A percentile compares a stretch with the other conserved stretches of the same genome.
These are phyloP conservation scores for Stichodactyla mertensii DNA, from an alignment of 64 coral and sea anemone genomes.

Conservation along the genomic window DNA sequence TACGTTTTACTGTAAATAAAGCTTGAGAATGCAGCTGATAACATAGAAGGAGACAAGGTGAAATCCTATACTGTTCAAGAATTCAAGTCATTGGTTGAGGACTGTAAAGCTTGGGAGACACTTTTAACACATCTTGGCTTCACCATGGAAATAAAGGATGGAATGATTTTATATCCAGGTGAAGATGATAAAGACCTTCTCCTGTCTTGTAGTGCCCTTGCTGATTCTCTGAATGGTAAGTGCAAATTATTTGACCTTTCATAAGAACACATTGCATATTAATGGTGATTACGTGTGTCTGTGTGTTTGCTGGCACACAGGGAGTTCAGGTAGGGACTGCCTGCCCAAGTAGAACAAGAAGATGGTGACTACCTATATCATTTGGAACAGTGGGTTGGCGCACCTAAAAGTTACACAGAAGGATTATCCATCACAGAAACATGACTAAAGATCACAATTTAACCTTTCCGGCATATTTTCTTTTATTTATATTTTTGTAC, in stretches of 20 bases:
- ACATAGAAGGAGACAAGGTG: conserved; percentile 9
- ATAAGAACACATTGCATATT: too few species aligned
- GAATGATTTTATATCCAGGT: conserved; percentile 41
- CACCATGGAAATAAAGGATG: conserved; percentile 38
- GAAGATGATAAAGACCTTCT: conserved; percentile 23
- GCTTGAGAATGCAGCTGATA: conserved; percentile 55
- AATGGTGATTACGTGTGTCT: too few species aligned
- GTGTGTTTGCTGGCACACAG: too few species aligned
- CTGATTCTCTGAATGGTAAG: conserved; percentile 66
- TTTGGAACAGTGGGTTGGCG: too few species aligned
- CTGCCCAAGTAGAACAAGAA: too few species aligned
- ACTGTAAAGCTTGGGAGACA: conserved; percentile 23
- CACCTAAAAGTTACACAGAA: too few species aligned
- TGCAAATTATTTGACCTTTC: not conserved
- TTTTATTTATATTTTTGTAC: too few species aligned
- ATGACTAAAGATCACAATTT: too few species aligned
- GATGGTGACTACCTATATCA: too few species aligned
- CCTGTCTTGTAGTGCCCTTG: conserved; percentile 54
- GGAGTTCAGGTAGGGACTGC: too few species aligned
- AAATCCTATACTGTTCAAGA: not conserved
- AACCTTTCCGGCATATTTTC: too few species aligned
- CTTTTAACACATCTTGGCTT: conserved; percentile 63
- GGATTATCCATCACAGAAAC: too few species aligned
- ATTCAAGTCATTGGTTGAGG: conserved; percentile 32
- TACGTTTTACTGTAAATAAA: not conserved